Evolutionary conservation across 92 coral and sea anemone genomes (phyloP), one percentile per base, ranked within the genome.

Genomic region (Siderastrea radians): DNA sequence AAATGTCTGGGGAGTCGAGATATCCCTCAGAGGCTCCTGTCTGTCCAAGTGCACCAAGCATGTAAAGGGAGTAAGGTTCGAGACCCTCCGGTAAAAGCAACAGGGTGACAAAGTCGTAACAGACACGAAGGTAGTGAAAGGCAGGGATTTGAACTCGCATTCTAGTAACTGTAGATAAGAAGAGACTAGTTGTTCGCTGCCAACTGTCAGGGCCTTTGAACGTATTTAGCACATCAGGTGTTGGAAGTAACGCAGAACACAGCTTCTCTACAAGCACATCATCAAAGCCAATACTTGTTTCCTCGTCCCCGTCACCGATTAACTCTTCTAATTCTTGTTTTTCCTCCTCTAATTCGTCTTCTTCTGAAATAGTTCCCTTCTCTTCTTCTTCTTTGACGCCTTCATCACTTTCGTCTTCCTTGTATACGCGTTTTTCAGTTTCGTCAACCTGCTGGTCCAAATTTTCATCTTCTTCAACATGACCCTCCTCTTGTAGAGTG

Each of bases 81-180:
- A 85, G 88, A 46, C 64, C 17, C 73, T 86, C 92, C 15, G 94
- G 90, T 50, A 90, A 51, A 10, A 88, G 77, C 55, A 97, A 84
- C 46, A 94, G 77, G n/a, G 84, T 91, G 4, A 94, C 92, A 70
- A 94, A 97, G 63, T 97, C 99, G 69, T 91, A 54, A 87, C 99
- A 97, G 63, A 95, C 92, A 58, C 95, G 96, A 45, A 97, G 74
- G 75, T 49, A 97, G 65, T 92, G 90, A 64, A 94, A 87, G 6
- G 90, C 98, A 54, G 98, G 98, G 65, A 77, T 81, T 45, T 71
- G 74, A 19, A 81, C 74, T 47, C 74, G 86, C 73, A 92, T 85
- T 65, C 93, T 93, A 48, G 86, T 94, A 12, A 92, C 98, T 6
- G 94, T 82, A 3, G 99, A 92, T 52, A 95, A 74, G 19, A 97